Conservation (phyloP, 2,797 vertebrate genomes). For the Acipenser ruthenus region DNA sequence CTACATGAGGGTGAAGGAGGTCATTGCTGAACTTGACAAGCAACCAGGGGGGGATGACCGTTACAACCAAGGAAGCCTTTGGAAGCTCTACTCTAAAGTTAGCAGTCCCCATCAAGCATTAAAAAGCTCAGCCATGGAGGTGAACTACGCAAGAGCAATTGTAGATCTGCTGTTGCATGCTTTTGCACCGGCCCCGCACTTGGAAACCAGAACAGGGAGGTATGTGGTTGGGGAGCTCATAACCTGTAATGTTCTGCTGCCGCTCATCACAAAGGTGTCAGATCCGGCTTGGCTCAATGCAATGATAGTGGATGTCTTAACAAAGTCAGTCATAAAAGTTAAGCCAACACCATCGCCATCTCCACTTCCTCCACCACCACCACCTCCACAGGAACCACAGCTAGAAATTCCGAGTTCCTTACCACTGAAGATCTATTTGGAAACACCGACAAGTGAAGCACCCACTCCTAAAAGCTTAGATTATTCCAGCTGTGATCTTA, state of each 20-base stretch:
- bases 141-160: constrained; percentile 58
- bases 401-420: constrained; percentile 40
- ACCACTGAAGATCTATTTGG: constrained; percentile 28
- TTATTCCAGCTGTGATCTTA: constrained; percentile 30
- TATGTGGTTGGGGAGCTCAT: constrained; percentile 85
- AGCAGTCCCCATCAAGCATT: constrained; percentile 59
- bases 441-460: constrained; percentile 10
- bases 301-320: constrained; percentile 64
- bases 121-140: constrained; percentile 46
- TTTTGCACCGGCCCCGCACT: constrained; percentile 71
- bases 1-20: constrained; percentile 62
- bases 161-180: constrained; percentile 66
- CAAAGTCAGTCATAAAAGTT: constrained; percentile 41
- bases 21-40: constrained; percentile 25
- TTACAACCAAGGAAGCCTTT: constrained; percentile 42
- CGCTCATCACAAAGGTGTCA: constrained; percentile 70
- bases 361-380: constrained; percentile 4
- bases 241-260: constrained; percentile 82
- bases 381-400: constrained; percentile 19
- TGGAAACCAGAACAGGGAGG: constrained; percentile 75
- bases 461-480: constrained; percentile 26
- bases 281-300: constrained; percentile 90
- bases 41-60: not conserved
- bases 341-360: not conserved
- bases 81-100: constrained; percentile 61